Conservation (phyloP, 2,888 invertebrate species). For the Cerceris ruficornis region DNA sequence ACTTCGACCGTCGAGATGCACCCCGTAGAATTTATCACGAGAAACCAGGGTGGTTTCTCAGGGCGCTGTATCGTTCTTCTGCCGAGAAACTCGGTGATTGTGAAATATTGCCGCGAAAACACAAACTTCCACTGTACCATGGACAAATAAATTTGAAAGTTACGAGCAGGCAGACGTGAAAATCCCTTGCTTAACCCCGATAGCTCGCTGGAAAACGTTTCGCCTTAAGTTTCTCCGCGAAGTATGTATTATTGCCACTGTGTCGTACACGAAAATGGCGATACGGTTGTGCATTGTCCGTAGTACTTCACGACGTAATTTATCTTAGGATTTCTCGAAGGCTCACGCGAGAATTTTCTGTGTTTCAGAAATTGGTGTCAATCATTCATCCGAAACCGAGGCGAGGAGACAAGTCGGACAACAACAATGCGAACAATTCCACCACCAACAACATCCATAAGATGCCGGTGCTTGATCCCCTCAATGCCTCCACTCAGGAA, state of each 20-base stretch:
- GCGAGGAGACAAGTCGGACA: slow-evolving; percentile 77
- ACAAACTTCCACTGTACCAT: slow-evolving; percentile 14
- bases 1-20: background rate
- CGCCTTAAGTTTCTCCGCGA: background rate
- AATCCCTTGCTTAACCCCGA: slow-evolving; percentile 5
- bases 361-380: slow-evolving; percentile 77
- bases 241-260: background rate
- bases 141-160: slow-evolving; percentile 46
- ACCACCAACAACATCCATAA: slow-evolving; percentile 78
- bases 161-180: slow-evolving; percentile 4
- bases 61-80: slow-evolving; percentile 10
- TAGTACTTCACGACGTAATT: background rate
- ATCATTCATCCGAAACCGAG: slow-evolving; percentile 77
- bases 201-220: slow-evolving; percentile 1
- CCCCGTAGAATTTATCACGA: slow-evolving; percentile 23
- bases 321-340: slow-evolving; percentile 1
- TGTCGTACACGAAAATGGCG: background rate
- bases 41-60: background rate
- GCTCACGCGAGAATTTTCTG: too few species aligned
- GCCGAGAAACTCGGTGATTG: slow-evolving; percentile 39
- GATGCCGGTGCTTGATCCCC: slow-evolving; percentile 76
- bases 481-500: slow-evolving; percentile 74
- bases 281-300: background rate
- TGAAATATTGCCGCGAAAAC: slow-evolving; percentile 39
- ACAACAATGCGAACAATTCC: slow-evolving; percentile 79